A percentile compares a stretch with the other conserved stretches of the same genome.
Conservation (phyloP, 2,888 invertebrate genomes). For the Apoderus coryli region DNA sequence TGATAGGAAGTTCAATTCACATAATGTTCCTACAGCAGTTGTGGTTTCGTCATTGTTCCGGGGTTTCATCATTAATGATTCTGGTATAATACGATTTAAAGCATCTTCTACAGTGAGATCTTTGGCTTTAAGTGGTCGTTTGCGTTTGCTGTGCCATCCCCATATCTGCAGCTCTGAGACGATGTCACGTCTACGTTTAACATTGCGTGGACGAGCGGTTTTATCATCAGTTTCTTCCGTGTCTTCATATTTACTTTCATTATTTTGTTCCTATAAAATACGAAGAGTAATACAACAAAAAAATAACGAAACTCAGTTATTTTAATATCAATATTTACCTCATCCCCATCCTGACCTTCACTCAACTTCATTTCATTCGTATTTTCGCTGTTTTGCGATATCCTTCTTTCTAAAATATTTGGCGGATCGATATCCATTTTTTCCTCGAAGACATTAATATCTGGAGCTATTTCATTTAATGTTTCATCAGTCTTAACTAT, state of each 20-base stretch:
- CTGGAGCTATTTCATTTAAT: constrained; percentile 30
- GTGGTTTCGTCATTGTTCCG: constrained; percentile 32
- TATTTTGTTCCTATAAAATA: constrained; percentile 18
- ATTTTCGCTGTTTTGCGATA: constrained; percentile 28
- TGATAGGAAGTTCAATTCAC: constrained; percentile 22
- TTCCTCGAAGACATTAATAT: constrained; percentile 24
- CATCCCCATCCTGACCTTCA: constrained; percentile 33
- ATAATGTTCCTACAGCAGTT: constrained; percentile 38
- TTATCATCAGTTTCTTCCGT: constrained; percentile 28
- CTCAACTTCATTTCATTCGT: too few relatives aligned
- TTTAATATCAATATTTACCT: constrained; percentile 19
- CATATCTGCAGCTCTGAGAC: constrained; percentile 58
- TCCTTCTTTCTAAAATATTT: constrained; percentile 23
- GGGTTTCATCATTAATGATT: constrained; percentile 21
- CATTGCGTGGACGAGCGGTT: constrained; percentile 23
- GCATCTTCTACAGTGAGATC: constrained; percentile 54
- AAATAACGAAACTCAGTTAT: neutral
- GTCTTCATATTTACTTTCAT: constrained; percentile 27
- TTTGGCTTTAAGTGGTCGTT: constrained; percentile 38
- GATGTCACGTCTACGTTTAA: constrained; percentile 55
- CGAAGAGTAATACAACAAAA: constrained; percentile 3
- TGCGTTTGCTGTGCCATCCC: constrained; percentile 58
- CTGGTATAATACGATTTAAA: constrained; percentile 33
- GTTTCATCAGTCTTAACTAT: constrained; percentile 21
- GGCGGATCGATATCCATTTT: constrained; percentile 26